Base-by-base conservation (phyloP, 2,888 invertebrate genomes). In the Drosophila yooni region DNA sequence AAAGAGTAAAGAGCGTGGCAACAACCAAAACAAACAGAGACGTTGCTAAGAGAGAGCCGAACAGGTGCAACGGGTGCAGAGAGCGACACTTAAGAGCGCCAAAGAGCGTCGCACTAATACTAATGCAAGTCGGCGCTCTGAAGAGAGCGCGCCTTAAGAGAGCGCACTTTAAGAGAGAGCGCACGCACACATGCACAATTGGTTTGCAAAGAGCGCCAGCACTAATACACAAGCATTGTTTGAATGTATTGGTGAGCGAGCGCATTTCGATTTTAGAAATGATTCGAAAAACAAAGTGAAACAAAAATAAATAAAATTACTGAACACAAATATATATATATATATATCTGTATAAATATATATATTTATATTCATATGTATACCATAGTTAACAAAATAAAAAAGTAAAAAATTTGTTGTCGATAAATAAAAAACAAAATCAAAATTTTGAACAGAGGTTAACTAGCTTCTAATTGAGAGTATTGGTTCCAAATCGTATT, bases 91-190 rank as follows among this genome's bases (percentile, higher is more conserved):
- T 56, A 56, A 56, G 38, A 56, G 56, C 25, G 13, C 27, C 10
- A 38, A 70, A 78, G 82, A 85, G 87, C 31, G 58, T 0, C 18
- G 6, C 74, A 87, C 90, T 52, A 78, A 89, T 62, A 91, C 89
- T 59, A 56, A 70, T 66, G 71, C 82, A 91, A 48, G 25, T 36
- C 11, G 27, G 1, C 27, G 34, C 61, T 27, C 38, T 79, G 70
- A 88, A 83, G 81, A 81, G 78, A 62, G 66, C 11, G 11, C n/a
- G 2, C 0, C 15, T 27, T 57, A 75, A 82, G 75, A 84, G 91
- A 68, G 67, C 25, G 18, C 21, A 4, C 0, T 8, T 27, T 59
- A 76, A 82, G 78, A 87, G 91, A 68, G 67, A 21, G 21, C 7
- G 13, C 71, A 85, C 85, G 59, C 86, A 85, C 65, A 85, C 85